Percentiles rank a stretch among this genome's conserved stretches.
Conservation (phyloP, 2,113 vertebrate genomes). For the Phaetusa simplex region DNA sequence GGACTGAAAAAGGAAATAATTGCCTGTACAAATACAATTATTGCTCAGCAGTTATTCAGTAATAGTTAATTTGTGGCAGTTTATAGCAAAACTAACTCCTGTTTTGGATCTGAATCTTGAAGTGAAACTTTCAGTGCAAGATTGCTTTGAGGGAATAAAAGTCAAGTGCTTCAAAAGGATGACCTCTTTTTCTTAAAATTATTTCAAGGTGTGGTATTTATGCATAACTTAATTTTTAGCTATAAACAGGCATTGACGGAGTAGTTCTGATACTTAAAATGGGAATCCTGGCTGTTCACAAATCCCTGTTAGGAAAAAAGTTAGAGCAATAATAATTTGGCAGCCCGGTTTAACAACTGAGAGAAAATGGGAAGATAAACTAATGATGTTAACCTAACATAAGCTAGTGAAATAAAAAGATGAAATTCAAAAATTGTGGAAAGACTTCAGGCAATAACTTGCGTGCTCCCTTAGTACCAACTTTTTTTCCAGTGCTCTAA, state of each 20-base stretch:
- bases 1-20: background rate
- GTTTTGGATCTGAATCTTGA: background rate
- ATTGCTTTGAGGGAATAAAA: background rate
- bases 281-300: background rate
- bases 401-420: background rate
- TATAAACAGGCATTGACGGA: background rate
- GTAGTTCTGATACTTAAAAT: background rate
- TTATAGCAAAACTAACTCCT: background rate
- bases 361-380: background rate
- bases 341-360: background rate
- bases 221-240: background rate
- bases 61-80: background rate
- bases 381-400: background rate
- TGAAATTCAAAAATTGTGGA: background rate
- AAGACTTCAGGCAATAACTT: background rate
- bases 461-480: background rate
- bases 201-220: background rate
- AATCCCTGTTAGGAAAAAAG: background rate
- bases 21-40: background rate
- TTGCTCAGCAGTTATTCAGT: background rate
- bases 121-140: background rate
- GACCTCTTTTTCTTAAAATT: background rate
- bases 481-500: background rate
- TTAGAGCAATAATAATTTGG: background rate
- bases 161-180: background rate